Evolutionary conservation across 1,140 invertebrate genomes (phyloP), one percentile per base, ranked within the genome.

Genomic region (Lepidurus packardi): DNA sequence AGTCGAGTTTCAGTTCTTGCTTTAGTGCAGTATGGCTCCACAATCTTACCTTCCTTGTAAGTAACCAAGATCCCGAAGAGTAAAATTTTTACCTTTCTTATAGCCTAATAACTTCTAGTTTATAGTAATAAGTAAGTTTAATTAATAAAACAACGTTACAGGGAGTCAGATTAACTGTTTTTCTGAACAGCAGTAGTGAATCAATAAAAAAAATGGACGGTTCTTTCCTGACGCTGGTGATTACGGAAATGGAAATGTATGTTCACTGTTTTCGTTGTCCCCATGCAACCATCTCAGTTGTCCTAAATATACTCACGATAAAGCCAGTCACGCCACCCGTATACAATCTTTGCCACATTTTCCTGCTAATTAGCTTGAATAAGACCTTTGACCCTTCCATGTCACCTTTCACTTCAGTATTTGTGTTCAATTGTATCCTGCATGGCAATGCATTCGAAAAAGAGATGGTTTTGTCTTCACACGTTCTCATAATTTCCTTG

Each of bases 11-110:
- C 21, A n/a, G 53, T 65, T 65, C 13, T 65, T 21, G 13, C 53
- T 65, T 34, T 65, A 65, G 53, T 65, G 53, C 13, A 21, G 34
- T 34, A 65, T 65, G 53, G 53, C 53, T 65, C 9, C 16, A 16
- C 53, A 65, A 65, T 9, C 53, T 65, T 65, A 65, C 21, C 53
- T 65, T 65, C 53, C 53, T 65, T 65, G 53, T 65, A 65, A 65
- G 53, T 65, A 65, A 13, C 34, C 34, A 34, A 34, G 3, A 34
- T 4, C 34, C 34, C 4, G 3, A 34, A 34, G 34, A 4, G 3
- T 34, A 34, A 3, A 34, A 34, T 34, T 2, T 34, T 2, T 34
- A 34, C 34, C 3, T 34, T 34, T 34, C 34, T 34, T 34, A 34
- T 34, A 34, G 0, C 34, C 3, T 34, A 34, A 34, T 4, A 34